These are phyloP conservation scores for Cyphomyrus plagiostoma DNA, from an alignment of 2,113 vertebrate genomes.

Conservation along the genomic window DNA sequence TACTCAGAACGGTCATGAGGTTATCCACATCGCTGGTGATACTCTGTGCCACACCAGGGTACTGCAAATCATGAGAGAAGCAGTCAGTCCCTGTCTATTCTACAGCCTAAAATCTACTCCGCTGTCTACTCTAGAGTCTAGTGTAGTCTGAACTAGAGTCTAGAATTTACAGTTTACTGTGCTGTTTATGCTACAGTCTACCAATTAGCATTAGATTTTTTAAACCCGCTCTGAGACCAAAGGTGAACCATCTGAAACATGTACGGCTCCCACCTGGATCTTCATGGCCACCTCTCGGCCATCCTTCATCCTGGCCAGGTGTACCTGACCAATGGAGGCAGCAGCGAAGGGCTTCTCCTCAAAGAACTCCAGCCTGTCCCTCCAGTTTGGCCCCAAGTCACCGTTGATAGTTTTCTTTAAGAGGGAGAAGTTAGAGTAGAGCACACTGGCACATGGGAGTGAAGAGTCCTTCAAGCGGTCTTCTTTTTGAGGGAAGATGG, in stretches of 20 bases:
- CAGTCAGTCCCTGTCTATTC: background rate
- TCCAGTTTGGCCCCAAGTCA: constrained; percentile 79
- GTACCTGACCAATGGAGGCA: constrained; percentile 92
- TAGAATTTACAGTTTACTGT: background rate
- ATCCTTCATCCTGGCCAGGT: constrained; percentile 76
- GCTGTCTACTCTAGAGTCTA: background rate
- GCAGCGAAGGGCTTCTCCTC: constrained; percentile 90
- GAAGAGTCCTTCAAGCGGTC: background rate
- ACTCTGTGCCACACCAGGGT: constrained; percentile 80
- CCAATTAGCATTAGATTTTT: background rate
- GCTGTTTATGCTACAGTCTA: background rate
- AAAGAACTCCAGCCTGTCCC: constrained; percentile 79
- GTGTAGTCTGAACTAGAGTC: background rate
- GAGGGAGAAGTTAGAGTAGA: background rate
- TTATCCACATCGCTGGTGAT: constrained; percentile 92
- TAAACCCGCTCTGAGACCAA: background rate
- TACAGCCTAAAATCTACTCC: background rate
- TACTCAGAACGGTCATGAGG: constrained; percentile 83
- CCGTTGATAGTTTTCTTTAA: constrained; percentile 75
- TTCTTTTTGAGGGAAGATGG: background rate
- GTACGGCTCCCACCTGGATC: constrained; percentile 72
- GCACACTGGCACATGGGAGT: background rate
- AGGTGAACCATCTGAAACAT: background rate
- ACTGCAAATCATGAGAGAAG: constrained; percentile 36
- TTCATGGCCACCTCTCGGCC: constrained; percentile 94